phyloP scores from a whole-genome alignment of 2,888 invertebrate genomes.

The Trachelus iudaicus region DNA sequence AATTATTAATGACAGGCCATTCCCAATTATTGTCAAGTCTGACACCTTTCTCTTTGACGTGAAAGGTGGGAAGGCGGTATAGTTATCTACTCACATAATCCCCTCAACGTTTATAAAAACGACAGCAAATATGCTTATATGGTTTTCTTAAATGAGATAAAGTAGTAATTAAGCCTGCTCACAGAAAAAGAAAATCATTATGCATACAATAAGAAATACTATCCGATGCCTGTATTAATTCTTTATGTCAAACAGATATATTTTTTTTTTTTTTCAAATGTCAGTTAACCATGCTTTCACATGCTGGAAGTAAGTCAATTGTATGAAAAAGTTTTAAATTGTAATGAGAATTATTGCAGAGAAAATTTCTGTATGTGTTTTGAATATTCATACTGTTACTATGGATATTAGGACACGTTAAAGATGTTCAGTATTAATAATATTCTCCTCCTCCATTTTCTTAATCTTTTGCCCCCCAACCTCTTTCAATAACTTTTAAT shows the following conservation, averaged over 20 bases:
- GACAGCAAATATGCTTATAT: background rate
- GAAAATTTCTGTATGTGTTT: background rate
- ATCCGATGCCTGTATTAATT: background rate
- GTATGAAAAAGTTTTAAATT: background rate
- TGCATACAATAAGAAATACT: background rate
- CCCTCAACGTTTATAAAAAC: background rate
- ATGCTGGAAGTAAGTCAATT: background rate
- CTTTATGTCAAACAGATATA: background rate
- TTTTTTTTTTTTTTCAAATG: background rate
- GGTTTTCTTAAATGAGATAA: background rate
- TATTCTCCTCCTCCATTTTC: background rate
- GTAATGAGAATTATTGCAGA: background rate
- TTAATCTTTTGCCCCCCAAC: background rate
- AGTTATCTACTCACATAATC: background rate
- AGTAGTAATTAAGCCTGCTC: background rate
- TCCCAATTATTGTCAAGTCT: background rate
- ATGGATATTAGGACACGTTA: background rate
- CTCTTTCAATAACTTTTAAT: background rate
- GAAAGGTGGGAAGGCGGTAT: background rate
- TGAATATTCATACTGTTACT: background rate
- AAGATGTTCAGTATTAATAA: background rate
- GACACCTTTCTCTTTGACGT: background rate
- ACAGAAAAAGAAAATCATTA: background rate
- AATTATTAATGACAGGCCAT: background rate
- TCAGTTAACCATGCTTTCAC: background rate